Percentiles rank a stretch among this genome's conserved stretches.
These are phyloP conservation scores for Antedon bifida DNA, from an alignment of 35 echinoderm and acorn worm species.

Conservation along the genomic window DNA sequence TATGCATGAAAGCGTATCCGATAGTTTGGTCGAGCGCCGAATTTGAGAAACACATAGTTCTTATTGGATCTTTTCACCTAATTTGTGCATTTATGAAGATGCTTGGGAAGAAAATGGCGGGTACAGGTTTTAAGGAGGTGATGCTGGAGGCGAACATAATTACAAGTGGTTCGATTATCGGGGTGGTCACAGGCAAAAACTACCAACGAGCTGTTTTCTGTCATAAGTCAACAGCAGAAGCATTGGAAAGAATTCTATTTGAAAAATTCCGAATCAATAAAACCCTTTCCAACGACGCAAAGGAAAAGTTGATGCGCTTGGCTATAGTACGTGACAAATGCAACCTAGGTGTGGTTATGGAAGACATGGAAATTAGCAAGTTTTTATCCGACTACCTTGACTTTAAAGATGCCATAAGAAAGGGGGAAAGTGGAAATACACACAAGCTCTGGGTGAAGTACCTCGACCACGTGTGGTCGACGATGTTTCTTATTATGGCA, in stretches of 20 bases:
- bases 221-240: neutral
- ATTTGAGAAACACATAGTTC: conserved; percentile 16
- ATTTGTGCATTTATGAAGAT: conserved; percentile 27
- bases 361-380: neutral
- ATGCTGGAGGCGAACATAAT: conserved; percentile 10
- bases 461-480: neutral
- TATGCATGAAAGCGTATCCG: conserved; percentile 2
- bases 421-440: neutral
- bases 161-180: neutral
- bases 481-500: neutral
- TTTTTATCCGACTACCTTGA: neutral
- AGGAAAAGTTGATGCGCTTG: neutral
- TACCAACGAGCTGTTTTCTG: neutral
- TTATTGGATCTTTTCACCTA: conserved; percentile 16
- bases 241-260: neutral
- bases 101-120: conserved; percentile 21
- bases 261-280: neutral
- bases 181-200: neutral
- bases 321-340: too few relatives aligned
- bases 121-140: conserved; percentile 8
- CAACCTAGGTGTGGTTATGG: neutral
- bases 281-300: neutral
- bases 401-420: neutral
- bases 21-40: neutral
- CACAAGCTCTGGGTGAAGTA: neutral